Evolutionary conservation across 2,888 invertebrate species (phyloP).

Genomic region (Corythucha ciliata): DNA sequence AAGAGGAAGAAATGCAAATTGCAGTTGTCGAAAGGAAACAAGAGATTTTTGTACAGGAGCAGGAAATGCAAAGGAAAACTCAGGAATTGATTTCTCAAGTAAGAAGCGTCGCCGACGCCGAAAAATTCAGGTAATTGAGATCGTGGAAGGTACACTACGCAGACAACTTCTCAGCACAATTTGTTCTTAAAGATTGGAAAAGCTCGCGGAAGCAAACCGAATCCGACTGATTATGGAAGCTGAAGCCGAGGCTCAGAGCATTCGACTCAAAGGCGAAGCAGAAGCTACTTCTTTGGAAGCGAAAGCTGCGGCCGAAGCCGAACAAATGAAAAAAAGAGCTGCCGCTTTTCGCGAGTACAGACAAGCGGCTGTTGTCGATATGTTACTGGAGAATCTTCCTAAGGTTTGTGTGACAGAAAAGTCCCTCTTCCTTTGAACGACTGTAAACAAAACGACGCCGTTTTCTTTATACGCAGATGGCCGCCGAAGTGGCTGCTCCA

Average conservation of each 20-base stretch:
- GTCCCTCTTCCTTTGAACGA: background rate
- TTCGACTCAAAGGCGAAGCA: conserved; percentile 74
- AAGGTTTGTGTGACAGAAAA: conserved; percentile 53
- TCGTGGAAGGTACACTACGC: too few species aligned
- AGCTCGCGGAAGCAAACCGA: conserved; percentile 87
- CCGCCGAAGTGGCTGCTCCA: conserved; percentile 93
- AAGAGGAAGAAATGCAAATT: conserved; percentile 97
- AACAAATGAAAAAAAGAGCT: conserved; percentile 94
- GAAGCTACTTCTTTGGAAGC: conserved; percentile 90
- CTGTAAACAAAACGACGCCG: background rate
- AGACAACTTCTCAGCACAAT: background rate
- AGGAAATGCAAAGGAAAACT: conserved; percentile 87
- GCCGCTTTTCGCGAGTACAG: conserved; percentile 96
- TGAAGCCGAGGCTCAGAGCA: conserved; percentile 88
- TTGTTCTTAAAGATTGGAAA: conserved; percentile 69
- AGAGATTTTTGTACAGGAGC: conserved; percentile 90
- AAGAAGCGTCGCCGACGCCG: conserved; percentile 90
- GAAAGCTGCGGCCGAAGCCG: conserved; percentile 91
- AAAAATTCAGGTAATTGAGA: conserved; percentile 58
- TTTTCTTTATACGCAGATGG: conserved; percentile 53
- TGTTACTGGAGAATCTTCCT: conserved; percentile 89
- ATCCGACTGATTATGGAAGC: conserved; percentile 85
- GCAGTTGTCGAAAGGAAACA: conserved; percentile 83
- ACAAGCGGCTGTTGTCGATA: conserved; percentile 90
- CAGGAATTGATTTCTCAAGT: conserved; percentile 88